These are phyloP conservation scores for Trigoniulus corallinus DNA, from an alignment of 1,140 invertebrate genomes.

Conservation along the genomic window DNA sequence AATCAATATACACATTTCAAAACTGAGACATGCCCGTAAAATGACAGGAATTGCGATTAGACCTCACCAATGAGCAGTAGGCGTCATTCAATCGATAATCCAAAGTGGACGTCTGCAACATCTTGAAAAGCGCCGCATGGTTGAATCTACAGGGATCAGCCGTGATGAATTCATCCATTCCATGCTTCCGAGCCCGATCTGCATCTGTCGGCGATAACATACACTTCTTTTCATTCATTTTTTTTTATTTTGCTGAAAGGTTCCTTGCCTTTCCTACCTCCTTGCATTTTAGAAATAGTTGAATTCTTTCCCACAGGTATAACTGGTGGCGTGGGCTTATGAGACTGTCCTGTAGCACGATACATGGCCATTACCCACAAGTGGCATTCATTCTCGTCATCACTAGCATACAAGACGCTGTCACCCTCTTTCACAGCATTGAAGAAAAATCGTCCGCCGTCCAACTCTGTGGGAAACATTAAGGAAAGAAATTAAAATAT, in stretches of 20 bases:
- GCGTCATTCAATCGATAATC: constrained; percentile 93
- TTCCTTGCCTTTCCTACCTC: constrained; percentile 34
- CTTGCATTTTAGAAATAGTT: constrained; percentile 73
- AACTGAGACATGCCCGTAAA: neutral
- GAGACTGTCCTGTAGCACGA: constrained; percentile 93
- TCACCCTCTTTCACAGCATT: constrained; percentile 97
- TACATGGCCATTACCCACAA: constrained; percentile 99
- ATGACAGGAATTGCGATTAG: constrained; percentile 10
- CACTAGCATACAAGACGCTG: constrained; percentile 87
- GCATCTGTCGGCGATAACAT: constrained; percentile 52
- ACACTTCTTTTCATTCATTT: too few species aligned
- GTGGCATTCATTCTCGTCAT: constrained; percentile 96
- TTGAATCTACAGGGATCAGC: constrained; percentile 95
- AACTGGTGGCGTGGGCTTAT: constrained; percentile 89
- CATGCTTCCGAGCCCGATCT: constrained; percentile 90
- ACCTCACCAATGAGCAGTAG: constrained; percentile 80
- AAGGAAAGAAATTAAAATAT: neutral
- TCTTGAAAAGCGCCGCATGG: constrained; percentile 79
- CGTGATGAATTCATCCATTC: constrained; percentile 97
- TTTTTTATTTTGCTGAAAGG: neutral
- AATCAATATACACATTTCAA: neutral
- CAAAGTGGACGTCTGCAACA: constrained; percentile 77
- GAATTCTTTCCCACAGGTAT: constrained; percentile 61
- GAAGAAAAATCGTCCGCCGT: constrained; percentile 86
- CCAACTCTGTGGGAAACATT: constrained; percentile 40